Conservation (phyloP, 1,140 invertebrate genomes). For the Drosophila busckii region DNA sequence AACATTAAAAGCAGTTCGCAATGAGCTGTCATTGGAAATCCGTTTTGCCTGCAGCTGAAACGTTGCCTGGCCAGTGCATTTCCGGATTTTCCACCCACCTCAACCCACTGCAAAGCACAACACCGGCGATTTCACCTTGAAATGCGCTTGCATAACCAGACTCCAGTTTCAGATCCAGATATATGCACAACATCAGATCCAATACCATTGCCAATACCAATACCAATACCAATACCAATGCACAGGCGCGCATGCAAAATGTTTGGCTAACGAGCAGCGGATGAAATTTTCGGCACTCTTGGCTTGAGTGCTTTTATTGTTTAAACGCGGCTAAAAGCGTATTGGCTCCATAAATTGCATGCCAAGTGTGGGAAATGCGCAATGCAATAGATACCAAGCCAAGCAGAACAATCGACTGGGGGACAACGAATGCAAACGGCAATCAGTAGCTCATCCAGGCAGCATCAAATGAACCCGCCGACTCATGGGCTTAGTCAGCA, state of each 20-base stretch:
- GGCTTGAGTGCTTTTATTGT: constrained; percentile 39
- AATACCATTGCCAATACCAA: constrained; percentile 3
- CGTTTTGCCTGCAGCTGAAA: constrained; percentile 4
- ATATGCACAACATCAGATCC: constrained; percentile 6
- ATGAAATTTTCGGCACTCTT: neutral
- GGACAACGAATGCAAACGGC: constrained; percentile 12
- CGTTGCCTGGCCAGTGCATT: constrained; percentile 21
- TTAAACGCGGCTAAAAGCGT: constrained; percentile 37
- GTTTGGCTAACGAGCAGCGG: constrained; percentile 42
- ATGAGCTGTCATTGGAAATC: constrained; percentile 31
- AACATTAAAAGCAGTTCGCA: constrained; percentile 9
- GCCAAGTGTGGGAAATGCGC: constrained; percentile 45
- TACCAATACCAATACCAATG: neutral
- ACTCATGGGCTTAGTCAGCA: too few species aligned
- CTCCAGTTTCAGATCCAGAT: constrained; percentile 16
- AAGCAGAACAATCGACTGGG: constrained; percentile 15
- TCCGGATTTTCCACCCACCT: constrained; percentile 46
- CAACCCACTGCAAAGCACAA: too few species aligned
- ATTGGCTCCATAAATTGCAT: constrained; percentile 44
- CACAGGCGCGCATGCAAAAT: constrained; percentile 41
- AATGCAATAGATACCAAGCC: constrained; percentile 20
- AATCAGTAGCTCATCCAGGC: constrained; percentile 6
- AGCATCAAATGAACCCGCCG: constrained; percentile 5
- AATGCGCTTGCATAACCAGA: constrained; percentile 46
- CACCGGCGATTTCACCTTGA: constrained; percentile 67